These are phyloP conservation scores for Sebastes oblongus DNA, from an alignment of 2,797 vertebrate species.

Conservation along the genomic window DNA sequence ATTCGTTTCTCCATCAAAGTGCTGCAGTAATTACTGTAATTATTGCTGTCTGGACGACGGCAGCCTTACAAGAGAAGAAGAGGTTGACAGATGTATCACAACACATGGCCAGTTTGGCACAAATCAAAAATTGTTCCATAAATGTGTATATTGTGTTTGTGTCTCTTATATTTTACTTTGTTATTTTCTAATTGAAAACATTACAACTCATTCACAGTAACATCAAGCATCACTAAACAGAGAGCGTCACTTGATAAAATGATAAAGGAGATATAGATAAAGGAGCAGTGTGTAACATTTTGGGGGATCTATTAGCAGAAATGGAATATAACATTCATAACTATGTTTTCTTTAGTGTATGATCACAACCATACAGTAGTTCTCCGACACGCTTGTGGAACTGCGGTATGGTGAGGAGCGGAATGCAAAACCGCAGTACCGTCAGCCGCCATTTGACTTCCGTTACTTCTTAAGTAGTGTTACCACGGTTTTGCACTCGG, in stretches of 20 bases:
- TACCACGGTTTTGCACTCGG: too few species aligned
- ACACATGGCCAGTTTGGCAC: not conserved
- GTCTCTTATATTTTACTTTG: not conserved
- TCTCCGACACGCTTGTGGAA: too few species aligned
- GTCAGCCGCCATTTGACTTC: rapidly evolving
- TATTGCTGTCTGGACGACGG: not conserved
- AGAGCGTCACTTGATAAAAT: not conserved
- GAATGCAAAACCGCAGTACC: too few species aligned
- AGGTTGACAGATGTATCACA: not conserved
- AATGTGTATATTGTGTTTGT: not conserved
- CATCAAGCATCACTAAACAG: not conserved
- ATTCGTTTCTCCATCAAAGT: not conserved
- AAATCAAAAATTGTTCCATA: not conserved
- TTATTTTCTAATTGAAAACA: not conserved
- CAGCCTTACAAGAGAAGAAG: not conserved
- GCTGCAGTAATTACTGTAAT: not conserved
- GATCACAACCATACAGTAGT: too few species aligned
- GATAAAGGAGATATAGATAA: not conserved
- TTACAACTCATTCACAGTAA: not conserved
- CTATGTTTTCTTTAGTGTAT: not conserved
- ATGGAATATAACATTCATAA: too few species aligned
- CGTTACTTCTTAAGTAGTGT: rapidly evolving
- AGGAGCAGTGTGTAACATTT: not conserved
- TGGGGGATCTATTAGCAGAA: too few species aligned
- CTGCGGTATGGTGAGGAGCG: too few species aligned